These are phyloP conservation scores for Leptopterna dolabrata DNA, from an alignment of 2,888 invertebrate genomes.

Conservation along the genomic window DNA sequence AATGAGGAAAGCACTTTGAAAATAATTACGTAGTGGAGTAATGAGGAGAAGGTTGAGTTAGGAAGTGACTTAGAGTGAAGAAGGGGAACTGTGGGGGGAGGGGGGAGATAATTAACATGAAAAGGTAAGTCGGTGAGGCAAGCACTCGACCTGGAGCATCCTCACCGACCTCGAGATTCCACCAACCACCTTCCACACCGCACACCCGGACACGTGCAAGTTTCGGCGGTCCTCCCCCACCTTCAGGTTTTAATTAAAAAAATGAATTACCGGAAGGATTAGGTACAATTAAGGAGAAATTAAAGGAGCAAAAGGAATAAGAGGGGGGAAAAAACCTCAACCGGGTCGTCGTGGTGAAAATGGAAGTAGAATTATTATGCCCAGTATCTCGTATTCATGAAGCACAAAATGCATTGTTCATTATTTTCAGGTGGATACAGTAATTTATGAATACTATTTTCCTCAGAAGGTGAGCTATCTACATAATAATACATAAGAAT, in stretches of 20 bases:
- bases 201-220: background rate
- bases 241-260: slow-evolving; percentile 36
- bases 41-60: background rate
- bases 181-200: background rate
- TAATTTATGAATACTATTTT: too few species aligned
- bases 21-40: background rate
- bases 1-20: background rate
- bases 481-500: too few species aligned
- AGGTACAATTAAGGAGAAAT: slow-evolving; percentile 33
- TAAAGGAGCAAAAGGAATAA: background rate
- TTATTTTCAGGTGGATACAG: too few species aligned
- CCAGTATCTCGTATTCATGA: too few species aligned
- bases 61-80: background rate
- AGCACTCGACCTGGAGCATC: slow-evolving; percentile 3
- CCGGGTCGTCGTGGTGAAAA: background rate
- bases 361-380: background rate
- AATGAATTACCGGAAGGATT: slow-evolving; percentile 29
- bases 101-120: background rate
- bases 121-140: background rate
- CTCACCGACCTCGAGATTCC: background rate
- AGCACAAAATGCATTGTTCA: background rate
- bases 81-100: too few species aligned
- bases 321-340: background rate
- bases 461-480: too few species aligned
- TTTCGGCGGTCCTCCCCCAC: background rate